A percentile compares a stretch with the other conserved stretches of the same genome.
phyloP scores from a whole-genome alignment of 2,888 invertebrate genomes.

The Notodonta dromedarius region DNA sequence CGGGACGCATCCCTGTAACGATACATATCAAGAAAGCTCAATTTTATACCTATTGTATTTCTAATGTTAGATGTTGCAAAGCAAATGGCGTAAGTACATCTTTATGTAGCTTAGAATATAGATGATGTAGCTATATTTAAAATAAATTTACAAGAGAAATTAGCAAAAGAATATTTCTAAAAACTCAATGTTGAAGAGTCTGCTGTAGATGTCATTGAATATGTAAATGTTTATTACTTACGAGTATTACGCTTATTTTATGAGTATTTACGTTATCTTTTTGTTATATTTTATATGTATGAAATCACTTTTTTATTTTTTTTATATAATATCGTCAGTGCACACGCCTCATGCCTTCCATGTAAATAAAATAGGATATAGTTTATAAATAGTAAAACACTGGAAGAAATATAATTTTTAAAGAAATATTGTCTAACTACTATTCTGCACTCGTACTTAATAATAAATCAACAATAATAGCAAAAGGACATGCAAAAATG shows the following conservation, averaged over 20 bases:
- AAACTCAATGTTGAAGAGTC: constrained; percentile 50
- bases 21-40: constrained; percentile 83
- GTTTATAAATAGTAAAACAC: constrained; percentile 36
- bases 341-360: constrained; percentile 76
- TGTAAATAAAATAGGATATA: constrained; percentile 75
- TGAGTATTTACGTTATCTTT: constrained; percentile 2
- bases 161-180: constrained; percentile 35
- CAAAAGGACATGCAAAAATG: not conserved
- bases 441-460: constrained; percentile 24
- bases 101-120: constrained; percentile 73
- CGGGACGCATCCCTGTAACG: constrained; percentile 62
- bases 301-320: constrained; percentile 8
- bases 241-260: not conserved
- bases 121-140: constrained; percentile 38
- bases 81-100: constrained; percentile 63
- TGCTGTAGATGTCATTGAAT: constrained; percentile 31
- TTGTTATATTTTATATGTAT: constrained; percentile 16
- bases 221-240: constrained; percentile 8
- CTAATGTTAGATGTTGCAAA: constrained; percentile 78
- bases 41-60: constrained; percentile 81
- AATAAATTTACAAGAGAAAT: constrained; percentile 56
- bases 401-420: constrained; percentile 32
- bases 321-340: constrained; percentile 43
- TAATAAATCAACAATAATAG: constrained; percentile 5
- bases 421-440: constrained; percentile 27